These are phyloP conservation scores for Dendrolimus houi DNA, from an alignment of 2,888 invertebrate genomes.

Conservation along the genomic window DNA sequence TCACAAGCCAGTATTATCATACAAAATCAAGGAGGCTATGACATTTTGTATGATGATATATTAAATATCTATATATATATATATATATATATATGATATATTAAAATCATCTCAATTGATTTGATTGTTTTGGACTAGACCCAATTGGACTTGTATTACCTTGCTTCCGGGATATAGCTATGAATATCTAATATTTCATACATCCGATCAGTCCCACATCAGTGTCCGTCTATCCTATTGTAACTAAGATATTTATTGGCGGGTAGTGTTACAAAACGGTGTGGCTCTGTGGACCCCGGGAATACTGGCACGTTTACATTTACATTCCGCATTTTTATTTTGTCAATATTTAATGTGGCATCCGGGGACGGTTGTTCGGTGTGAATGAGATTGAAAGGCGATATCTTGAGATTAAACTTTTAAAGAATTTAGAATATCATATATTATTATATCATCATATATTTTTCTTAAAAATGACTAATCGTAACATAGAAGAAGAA, in stretches of 20 bases:
- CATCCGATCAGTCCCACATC: constrained; percentile 39
- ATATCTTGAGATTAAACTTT: neutral
- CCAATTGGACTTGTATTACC: no score
- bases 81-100: no score
- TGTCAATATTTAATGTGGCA: constrained; percentile 73
- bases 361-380: constrained; percentile 25
- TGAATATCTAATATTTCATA: neutral
- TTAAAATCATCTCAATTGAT: no score
- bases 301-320: constrained; percentile 45
- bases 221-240: constrained; percentile 54
- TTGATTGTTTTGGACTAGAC: no score
- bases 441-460: no score
- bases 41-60: no score
- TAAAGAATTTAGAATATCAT: neutral
- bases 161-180: neutral
- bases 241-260: constrained; percentile 74
- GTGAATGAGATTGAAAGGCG: constrained; percentile 8
- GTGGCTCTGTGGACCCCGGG: constrained; percentile 42
- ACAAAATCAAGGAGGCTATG: no score
- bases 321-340: constrained; percentile 72
- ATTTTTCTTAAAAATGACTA: no score
- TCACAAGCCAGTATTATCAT: no score
- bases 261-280: constrained; percentile 64
- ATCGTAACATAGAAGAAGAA: no score
- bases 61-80: no score